These are phyloP conservation scores for Cheirogaleus major DNA, from an alignment of 2,797 vertebrate genomes.

Conservation along the genomic window DNA sequence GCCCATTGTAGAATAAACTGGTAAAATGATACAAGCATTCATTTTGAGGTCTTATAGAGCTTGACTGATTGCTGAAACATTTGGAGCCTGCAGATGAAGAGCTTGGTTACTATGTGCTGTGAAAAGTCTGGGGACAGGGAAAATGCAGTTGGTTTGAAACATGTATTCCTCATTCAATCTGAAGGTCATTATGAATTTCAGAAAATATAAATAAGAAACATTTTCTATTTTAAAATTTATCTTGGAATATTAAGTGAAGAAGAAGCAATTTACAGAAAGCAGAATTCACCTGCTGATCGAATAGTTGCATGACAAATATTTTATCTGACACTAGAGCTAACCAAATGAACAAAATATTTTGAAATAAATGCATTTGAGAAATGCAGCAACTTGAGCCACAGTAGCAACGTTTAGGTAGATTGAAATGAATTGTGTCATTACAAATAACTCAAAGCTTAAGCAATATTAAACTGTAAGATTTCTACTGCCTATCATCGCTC, in stretches of 20 bases:
- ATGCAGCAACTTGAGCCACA: neutral
- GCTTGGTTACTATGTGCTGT: neutral
- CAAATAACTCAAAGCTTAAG: neutral
- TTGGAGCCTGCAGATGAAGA: neutral
- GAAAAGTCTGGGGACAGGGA: neutral
- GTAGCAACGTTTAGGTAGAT: rapidly evolving
- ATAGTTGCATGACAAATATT: neutral
- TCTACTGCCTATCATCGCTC: neutral
- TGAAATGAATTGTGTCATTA: neutral
- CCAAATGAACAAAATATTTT: neutral
- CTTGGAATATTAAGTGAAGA: constrained; percentile 23
- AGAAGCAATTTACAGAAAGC: neutral
- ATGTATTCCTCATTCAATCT: neutral
- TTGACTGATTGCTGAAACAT: neutral
- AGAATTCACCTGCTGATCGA: neutral
- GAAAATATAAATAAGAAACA: neutral
- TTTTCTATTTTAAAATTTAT: neutral
- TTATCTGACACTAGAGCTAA: neutral
- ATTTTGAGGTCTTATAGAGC: neutral
- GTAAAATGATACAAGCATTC: neutral
- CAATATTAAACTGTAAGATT: neutral
- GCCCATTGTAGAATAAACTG: neutral
- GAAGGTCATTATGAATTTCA: neutral
- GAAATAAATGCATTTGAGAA: neutral
- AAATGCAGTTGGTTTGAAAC: neutral